phyloP scores from a whole-genome alignment of 2,888 invertebrate species.

The Tupiocoris notatus region DNA sequence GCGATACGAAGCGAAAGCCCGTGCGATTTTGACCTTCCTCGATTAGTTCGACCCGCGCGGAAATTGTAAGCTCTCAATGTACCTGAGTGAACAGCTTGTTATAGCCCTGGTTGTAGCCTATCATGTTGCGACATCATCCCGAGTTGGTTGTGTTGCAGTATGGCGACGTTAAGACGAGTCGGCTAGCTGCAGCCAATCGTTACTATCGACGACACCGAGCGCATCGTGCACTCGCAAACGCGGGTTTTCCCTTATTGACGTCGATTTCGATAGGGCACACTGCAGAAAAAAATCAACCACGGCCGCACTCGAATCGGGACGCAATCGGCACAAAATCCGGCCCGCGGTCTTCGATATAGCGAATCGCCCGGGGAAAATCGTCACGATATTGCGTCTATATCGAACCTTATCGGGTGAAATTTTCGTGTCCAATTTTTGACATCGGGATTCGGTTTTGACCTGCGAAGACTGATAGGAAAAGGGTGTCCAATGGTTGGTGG shows the following conservation, averaged over 20 bases:
- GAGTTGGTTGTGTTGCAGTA: constrained; percentile 49
- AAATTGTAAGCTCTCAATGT: constrained; percentile 48
- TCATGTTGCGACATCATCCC: constrained; percentile 67
- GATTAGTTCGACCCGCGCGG: background rate
- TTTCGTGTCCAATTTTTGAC: background rate
- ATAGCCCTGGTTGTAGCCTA: constrained; percentile 76
- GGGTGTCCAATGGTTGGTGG: constrained; percentile 23
- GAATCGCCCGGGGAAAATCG: too few species aligned
- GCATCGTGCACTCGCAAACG: background rate
- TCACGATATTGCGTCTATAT: background rate
- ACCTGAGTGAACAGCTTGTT: constrained; percentile 83
- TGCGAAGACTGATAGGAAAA: constrained; percentile 28
- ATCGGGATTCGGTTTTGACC: constrained; percentile 10
- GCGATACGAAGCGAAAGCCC: too few species aligned
- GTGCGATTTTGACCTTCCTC: background rate
- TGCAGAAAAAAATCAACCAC: too few species aligned
- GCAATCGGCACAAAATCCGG: too few species aligned
- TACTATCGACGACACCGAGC: background rate
- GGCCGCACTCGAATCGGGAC: too few species aligned
- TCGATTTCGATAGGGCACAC: background rate
- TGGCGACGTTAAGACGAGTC: constrained; percentile 28
- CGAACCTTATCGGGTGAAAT: too few species aligned
- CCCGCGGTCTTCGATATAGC: too few species aligned
- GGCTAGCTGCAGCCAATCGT: constrained; percentile 8
- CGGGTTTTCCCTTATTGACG: background rate